Evolutionary conservation across 2,113 vertebrate species (phyloP).

Genomic region (Mellivora capensis): DNA sequence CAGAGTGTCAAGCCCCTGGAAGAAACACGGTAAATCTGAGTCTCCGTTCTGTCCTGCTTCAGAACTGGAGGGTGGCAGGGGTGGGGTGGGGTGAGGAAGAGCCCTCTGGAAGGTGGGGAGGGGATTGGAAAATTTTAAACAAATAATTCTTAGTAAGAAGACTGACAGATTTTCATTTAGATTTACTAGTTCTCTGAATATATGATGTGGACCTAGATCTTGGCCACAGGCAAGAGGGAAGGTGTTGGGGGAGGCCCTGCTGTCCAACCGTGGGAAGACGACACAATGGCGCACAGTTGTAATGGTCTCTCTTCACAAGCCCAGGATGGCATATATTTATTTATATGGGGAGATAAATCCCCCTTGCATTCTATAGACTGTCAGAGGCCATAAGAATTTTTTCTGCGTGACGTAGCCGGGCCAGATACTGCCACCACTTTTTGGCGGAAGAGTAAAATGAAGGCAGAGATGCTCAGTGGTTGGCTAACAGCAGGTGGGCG

Average conservation of each 20-base stretch:
- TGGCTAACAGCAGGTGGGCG: too few relatives aligned
- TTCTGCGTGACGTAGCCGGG: neutral
- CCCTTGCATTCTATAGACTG: neutral
- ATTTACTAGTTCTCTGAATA: neutral
- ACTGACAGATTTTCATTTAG: neutral
- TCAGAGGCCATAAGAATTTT: neutral
- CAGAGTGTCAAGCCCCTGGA: neutral
- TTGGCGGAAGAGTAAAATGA: neutral
- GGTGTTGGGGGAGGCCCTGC: too few relatives aligned
- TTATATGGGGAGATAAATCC: too few relatives aligned
- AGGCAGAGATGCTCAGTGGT: too few relatives aligned
- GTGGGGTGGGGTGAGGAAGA: neutral
- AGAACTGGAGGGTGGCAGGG: neutral
- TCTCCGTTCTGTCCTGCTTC: neutral
- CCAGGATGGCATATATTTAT: accelerated
- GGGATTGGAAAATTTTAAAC: neutral
- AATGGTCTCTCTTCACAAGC: neutral
- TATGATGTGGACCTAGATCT: neutral
- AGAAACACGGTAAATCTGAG: too few relatives aligned
- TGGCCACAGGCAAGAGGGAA: neutral
- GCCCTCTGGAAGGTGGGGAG: neutral
- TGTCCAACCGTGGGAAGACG: too few relatives aligned
- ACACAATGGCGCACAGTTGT: accelerated
- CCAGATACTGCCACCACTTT: neutral
- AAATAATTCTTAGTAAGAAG: neutral